Evolutionary conservation across 2,888 invertebrate genomes (phyloP).

Genomic region (Lamellibrachia columna): DNA sequence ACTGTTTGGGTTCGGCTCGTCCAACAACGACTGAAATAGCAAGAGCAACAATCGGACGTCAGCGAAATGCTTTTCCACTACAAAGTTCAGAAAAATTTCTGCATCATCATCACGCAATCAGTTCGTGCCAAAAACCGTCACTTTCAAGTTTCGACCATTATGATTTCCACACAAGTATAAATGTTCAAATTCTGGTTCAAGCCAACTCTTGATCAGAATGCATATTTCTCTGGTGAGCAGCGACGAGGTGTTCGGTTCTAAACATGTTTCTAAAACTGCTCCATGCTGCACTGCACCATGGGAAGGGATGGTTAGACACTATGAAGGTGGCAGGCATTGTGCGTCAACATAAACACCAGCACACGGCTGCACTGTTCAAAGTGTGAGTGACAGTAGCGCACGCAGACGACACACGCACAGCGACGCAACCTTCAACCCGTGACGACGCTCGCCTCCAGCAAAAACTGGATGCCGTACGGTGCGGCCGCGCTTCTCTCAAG

Average conservation of each 20-base stretch:
- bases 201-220: not conserved
- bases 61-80: not conserved
- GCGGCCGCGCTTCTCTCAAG: not conserved
- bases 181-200: not conserved
- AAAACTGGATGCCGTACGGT: not conserved
- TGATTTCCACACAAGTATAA: not conserved
- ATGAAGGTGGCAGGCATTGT: not conserved
- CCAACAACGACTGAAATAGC: conserved; percentile 90
- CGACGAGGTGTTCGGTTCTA: not conserved
- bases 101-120: conserved; percentile 7
- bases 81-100: not conserved
- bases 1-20: conserved; percentile 99
- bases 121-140: not conserved
- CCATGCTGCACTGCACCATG: conserved; percentile 7
- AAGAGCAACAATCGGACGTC: conserved; percentile 16
- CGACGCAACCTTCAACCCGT: not conserved
- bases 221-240: not conserved
- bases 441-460: not conserved
- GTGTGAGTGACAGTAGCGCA: not conserved
- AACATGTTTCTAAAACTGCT: not conserved
- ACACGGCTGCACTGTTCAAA: not conserved
- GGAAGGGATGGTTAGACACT: not conserved
- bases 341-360: not conserved
- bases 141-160: not conserved
- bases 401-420: not conserved